These are phyloP conservation scores for Agelastica alni DNA, from an alignment of 2,888 invertebrate species.

Conservation along the genomic window DNA sequence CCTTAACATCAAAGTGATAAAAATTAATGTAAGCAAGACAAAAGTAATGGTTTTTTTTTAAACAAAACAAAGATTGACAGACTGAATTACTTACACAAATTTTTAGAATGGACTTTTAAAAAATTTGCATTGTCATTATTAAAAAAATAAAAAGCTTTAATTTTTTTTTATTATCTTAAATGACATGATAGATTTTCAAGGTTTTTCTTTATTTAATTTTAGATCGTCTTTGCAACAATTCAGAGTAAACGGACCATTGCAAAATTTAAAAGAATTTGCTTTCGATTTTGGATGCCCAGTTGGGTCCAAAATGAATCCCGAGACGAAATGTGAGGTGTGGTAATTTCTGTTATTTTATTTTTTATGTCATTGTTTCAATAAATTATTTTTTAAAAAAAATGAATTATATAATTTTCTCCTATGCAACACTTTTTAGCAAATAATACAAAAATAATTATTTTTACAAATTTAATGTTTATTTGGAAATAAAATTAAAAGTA, in stretches of 20 bases:
- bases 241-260: conserved; percentile 64
- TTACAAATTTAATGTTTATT: too few species aligned
- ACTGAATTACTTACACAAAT: not conserved
- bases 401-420: too few species aligned
- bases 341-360: conserved; percentile 52
- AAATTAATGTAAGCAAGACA: too few species aligned
- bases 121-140: not conserved
- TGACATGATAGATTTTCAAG: too few species aligned
- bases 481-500: too few species aligned
- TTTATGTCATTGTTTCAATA: conserved; percentile 1
- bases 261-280: conserved; percentile 64
- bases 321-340: conserved; percentile 65
- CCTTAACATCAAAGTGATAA: too few species aligned
- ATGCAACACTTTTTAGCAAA: too few species aligned
- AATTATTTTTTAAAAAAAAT: conserved; percentile 13
- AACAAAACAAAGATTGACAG: not conserved
- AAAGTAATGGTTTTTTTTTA: too few species aligned
- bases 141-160: too few species aligned
- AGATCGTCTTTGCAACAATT: conserved; percentile 65
- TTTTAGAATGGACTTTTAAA: not conserved
- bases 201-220: not conserved
- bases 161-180: too few species aligned
- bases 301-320: conserved; percentile 65
- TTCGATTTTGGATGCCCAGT: conserved; percentile 64
- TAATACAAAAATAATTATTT: too few species aligned